phyloP scores from a whole-genome alignment of 2,113 vertebrate species.

The Phrynosoma blainvillii region DNA sequence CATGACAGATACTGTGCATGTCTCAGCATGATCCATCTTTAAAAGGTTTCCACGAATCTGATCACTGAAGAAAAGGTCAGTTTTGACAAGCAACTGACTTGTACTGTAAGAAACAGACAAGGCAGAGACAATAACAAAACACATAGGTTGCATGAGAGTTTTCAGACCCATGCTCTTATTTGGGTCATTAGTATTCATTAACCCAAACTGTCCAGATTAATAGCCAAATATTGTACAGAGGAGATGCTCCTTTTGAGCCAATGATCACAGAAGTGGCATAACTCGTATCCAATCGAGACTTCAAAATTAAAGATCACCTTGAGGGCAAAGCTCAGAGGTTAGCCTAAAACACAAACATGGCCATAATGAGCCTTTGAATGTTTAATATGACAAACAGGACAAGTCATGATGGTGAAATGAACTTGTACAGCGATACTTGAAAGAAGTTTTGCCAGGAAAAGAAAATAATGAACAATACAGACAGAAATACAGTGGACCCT shows the following conservation, averaged over 20 bases:
- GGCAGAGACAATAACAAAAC: constrained; percentile 9
- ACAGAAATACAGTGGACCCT: too few relatives aligned
- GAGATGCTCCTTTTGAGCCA: not conserved
- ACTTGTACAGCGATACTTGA: too few relatives aligned
- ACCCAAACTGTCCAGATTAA: not conserved
- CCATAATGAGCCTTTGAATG: too few relatives aligned
- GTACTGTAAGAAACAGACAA: constrained; percentile 1
- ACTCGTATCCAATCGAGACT: not conserved
- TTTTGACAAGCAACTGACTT: constrained; percentile 22
- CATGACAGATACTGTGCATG: not conserved
- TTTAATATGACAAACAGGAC: too few relatives aligned
- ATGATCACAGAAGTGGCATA: not conserved
- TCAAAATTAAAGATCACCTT: not conserved
- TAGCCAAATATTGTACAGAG: fast-evolving
- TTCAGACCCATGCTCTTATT: not conserved
- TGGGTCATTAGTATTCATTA: not conserved
- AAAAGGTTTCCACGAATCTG: constrained; percentile 22
- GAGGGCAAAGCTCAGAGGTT: too few relatives aligned
- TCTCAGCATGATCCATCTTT: constrained; percentile 20
- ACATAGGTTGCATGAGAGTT: fast-evolving
- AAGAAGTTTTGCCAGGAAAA: too few relatives aligned
- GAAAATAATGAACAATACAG: too few relatives aligned
- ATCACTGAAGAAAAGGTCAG: constrained; percentile 23
- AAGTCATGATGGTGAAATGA: too few relatives aligned
- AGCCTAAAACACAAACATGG: too few relatives aligned